phyloP scores from a whole-genome alignment of 2,797 vertebrate genomes.

The Dicrostonyx torquatus region DNA sequence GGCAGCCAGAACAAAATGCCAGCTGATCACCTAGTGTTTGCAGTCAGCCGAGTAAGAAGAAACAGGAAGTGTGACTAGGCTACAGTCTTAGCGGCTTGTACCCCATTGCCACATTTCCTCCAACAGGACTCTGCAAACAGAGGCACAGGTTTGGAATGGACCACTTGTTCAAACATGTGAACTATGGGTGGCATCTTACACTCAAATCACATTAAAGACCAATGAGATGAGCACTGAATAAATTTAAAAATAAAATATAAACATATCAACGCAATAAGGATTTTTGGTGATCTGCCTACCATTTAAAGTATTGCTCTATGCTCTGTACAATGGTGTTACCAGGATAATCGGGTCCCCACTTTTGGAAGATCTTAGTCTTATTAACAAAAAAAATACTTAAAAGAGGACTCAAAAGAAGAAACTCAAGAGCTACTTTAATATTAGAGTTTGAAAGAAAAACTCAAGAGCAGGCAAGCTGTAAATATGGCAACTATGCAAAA shows the following conservation, averaged over 20 bases:
- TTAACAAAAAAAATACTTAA: not conserved
- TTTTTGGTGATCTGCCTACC: not conserved
- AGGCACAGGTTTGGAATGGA: not conserved
- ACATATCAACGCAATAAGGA: not conserved
- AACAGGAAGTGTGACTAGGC: not conserved
- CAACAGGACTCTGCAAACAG: not conserved
- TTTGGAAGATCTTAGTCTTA: not conserved
- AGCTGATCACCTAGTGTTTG: no score
- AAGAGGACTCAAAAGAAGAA: not conserved
- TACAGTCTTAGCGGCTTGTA: not conserved
- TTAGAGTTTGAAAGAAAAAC: not conserved
- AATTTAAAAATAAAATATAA: constrained; percentile 28
- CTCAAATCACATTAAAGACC: not conserved
- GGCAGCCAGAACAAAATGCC: no score
- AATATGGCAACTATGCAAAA: not conserved
- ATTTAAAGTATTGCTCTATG: not conserved
- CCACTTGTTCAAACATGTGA: not conserved
- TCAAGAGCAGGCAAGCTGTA: not conserved
- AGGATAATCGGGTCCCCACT: not conserved
- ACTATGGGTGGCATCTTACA: not conserved
- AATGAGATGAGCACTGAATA: not conserved
- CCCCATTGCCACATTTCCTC: not conserved
- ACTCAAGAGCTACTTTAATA: not conserved
- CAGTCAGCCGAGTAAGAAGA: not conserved
- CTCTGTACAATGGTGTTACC: not conserved